phyloP scores from a whole-genome alignment of 2,888 invertebrate species.

The Tholera decimalis region DNA sequence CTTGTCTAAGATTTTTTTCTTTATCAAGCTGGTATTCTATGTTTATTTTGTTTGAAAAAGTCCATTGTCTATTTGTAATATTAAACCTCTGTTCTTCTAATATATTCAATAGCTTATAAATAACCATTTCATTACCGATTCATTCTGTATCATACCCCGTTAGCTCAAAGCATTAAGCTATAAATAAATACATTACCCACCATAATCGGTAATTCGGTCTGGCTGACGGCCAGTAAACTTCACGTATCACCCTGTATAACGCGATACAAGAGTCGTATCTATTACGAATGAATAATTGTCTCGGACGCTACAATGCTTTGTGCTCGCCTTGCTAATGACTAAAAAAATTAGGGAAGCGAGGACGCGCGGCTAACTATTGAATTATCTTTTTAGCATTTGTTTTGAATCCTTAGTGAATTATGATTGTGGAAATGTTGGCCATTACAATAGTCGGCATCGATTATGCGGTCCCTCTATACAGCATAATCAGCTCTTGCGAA shows the following conservation, averaged over 20 bases:
- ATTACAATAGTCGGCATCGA: too few species aligned
- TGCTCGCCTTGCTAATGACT: constrained; percentile 44
- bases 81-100: background rate
- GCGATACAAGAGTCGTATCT: constrained; percentile 68
- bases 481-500: background rate
- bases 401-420: constrained; percentile 1
- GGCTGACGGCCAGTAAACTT: constrained; percentile 57
- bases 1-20: too few species aligned
- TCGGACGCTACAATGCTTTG: constrained; percentile 51
- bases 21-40: too few species aligned
- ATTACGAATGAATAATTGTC: constrained; percentile 73
- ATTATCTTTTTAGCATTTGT: constrained; percentile 35
- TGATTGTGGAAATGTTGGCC: background rate
- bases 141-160: constrained; percentile 17
- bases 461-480: too few species aligned
- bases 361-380: constrained; percentile 29
- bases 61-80: too few species aligned
- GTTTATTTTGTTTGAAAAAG: too few species aligned
- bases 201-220: constrained; percentile 58
- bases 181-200: constrained; percentile 54
- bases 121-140: constrained; percentile 6
- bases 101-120: background rate
- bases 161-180: constrained; percentile 42
- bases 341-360: constrained; percentile 50
- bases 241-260: constrained; percentile 64